phyloP scores from a whole-genome alignment of 2,797 vertebrate genomes.

The Pelobates cultripes region DNA sequence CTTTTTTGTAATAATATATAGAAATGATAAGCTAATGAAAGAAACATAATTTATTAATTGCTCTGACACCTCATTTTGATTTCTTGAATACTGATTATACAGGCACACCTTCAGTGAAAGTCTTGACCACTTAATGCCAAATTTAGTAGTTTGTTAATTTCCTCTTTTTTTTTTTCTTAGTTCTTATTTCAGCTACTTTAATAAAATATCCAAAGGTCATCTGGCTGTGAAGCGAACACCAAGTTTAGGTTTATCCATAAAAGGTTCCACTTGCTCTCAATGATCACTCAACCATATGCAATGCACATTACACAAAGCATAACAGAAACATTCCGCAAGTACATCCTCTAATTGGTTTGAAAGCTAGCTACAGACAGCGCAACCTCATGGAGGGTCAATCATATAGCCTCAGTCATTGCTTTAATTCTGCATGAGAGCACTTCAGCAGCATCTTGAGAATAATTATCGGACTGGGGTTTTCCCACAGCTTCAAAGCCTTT shows the following conservation, averaged over 20 bases:
- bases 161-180: too few species aligned
- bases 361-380: slow-evolving; percentile 74
- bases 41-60: too few species aligned
- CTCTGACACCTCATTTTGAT: too few species aligned
- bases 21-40: too few species aligned
- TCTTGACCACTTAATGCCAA: too few species aligned
- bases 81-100: too few species aligned
- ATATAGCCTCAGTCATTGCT: slow-evolving; percentile 72
- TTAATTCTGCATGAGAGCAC: slow-evolving; percentile 85
- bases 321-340: slow-evolving; percentile 72
- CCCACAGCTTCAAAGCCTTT: slow-evolving; percentile 87
- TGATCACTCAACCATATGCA: slow-evolving; percentile 22
- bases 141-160: too few species aligned
- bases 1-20: too few species aligned
- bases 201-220: too few species aligned
- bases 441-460: slow-evolving; percentile 77
- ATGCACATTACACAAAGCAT: slow-evolving; percentile 18
- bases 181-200: too few species aligned
- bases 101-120: too few species aligned
- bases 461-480: slow-evolving; percentile 84
- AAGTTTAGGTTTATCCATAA: slow-evolving; percentile 58
- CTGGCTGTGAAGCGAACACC: too few species aligned
- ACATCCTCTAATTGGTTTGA: slow-evolving; percentile 79
- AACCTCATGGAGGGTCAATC: slow-evolving; percentile 71
- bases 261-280: slow-evolving; percentile 64